phyloP scores from a whole-genome alignment of 1,140 invertebrate species.

The Drosophila eugracilis region DNA sequence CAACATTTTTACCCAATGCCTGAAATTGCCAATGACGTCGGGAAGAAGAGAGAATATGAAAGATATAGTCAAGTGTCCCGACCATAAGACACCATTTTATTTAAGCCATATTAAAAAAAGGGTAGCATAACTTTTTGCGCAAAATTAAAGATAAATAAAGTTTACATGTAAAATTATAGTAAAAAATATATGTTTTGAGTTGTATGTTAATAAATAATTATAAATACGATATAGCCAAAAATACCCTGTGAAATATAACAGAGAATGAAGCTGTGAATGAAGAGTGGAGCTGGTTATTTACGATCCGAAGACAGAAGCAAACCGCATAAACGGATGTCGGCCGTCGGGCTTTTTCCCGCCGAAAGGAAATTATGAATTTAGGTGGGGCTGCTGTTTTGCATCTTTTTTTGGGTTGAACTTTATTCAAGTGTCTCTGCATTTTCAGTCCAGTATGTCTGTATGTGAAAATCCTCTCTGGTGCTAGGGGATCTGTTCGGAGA shows the following conservation, averaged over 20 bases:
- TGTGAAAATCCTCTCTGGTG: background rate
- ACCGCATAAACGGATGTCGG: conserved; percentile 58
- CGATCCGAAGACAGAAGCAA: conserved; percentile 48
- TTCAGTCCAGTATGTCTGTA: background rate
- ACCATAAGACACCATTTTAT: conserved; percentile 5
- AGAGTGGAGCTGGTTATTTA: conserved; percentile 49
- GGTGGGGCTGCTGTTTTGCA: conserved; percentile 22
- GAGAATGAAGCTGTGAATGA: conserved; percentile 5
- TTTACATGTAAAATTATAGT: too few relatives aligned
- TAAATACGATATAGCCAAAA: background rate
- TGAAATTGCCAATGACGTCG: conserved; percentile 72
- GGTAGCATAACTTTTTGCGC: conserved; percentile 1
- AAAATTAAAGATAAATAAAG: background rate
- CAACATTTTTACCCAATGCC: conserved; percentile 65
- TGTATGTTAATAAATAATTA: too few relatives aligned
- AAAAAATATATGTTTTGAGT: too few relatives aligned
- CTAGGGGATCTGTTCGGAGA: conserved; percentile 5
- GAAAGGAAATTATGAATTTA: conserved; percentile 75
- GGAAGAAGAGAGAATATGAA: conserved; percentile 7
- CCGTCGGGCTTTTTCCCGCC: conserved; percentile 26
- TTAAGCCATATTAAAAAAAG: background rate
- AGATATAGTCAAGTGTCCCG: conserved; percentile 7
- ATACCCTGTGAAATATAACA: background rate
- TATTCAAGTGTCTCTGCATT: conserved; percentile 11
- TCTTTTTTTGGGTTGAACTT: background rate